Conservation (phyloP, 2,888 invertebrate species). For the Cosmopolites sordidus region DNA sequence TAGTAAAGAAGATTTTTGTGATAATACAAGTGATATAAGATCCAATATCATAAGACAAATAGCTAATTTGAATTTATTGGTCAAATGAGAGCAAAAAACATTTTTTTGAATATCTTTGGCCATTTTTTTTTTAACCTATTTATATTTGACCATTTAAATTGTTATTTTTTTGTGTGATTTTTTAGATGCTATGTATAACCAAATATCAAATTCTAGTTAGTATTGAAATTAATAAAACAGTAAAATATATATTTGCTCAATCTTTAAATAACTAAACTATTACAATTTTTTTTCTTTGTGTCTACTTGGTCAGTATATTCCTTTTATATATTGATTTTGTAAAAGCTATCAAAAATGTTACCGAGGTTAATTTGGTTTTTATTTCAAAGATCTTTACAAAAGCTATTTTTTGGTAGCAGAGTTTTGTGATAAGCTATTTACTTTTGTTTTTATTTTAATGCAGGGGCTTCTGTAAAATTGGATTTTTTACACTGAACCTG, state of each 20-base stretch:
- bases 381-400: background rate
- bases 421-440: slow-evolving; percentile 13
- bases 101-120: background rate
- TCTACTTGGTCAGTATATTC: slow-evolving; percentile 5
- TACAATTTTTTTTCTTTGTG: slow-evolving; percentile 1
- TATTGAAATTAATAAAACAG: background rate
- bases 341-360: background rate
- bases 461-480: slow-evolving; percentile 5
- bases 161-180: slow-evolving; percentile 8
- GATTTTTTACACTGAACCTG: slow-evolving; percentile 1
- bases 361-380: background rate
- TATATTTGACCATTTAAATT: background rate
- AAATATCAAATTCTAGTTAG: slow-evolving; percentile 13
- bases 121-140: slow-evolving; percentile 1
- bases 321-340: background rate
- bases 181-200: slow-evolving; percentile 9
- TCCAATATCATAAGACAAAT: slow-evolving; percentile 5
- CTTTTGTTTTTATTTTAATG: slow-evolving; percentile 6
- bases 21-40: slow-evolving; percentile 12
- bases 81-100: no score
- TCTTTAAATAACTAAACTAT: slow-evolving; percentile 4
- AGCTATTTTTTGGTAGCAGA: slow-evolving; percentile 9
- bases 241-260: slow-evolving; percentile 12
- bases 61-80: no score
- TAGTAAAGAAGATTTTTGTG: slow-evolving; percentile 14